Conservation (phyloP, 2,888 invertebrate genomes). For the Cenopis cana region DNA sequence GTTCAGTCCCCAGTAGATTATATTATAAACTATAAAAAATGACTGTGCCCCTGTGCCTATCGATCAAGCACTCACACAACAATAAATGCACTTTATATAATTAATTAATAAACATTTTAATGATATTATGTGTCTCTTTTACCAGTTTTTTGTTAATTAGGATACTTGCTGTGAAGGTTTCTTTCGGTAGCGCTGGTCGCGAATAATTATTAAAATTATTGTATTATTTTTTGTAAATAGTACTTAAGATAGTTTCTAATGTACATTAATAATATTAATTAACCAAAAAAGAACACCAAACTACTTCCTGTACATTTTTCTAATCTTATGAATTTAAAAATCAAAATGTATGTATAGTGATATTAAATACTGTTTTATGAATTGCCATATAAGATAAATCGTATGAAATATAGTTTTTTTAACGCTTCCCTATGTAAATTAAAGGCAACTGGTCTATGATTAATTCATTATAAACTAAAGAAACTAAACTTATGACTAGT, state of each 20-base stretch:
- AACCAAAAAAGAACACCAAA: slow-evolving; percentile 75
- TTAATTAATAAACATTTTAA: slow-evolving; percentile 34
- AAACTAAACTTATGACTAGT: slow-evolving; percentile 56
- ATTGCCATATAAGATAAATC: slow-evolving; percentile 40
- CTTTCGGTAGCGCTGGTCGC: slow-evolving; percentile 67
- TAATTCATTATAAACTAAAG: slow-evolving; percentile 37
- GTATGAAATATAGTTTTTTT: slow-evolving; percentile 41
- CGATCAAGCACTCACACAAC: slow-evolving; percentile 72
- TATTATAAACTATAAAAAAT: slow-evolving; percentile 58
- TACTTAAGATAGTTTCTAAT: slow-evolving; percentile 52
- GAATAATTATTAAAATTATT: slow-evolving; percentile 52
- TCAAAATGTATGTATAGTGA: slow-evolving; percentile 56
- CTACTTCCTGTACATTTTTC: slow-evolving; percentile 71
- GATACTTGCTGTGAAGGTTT: slow-evolving; percentile 33
- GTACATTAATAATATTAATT: slow-evolving; percentile 54
- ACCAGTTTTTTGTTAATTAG: slow-evolving; percentile 35
- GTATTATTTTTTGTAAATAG: slow-evolving; percentile 59
- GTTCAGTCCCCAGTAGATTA: slow-evolving; percentile 54
- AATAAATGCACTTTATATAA: slow-evolving; percentile 62
- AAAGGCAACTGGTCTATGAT: slow-evolving; percentile 35
- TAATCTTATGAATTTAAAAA: slow-evolving; percentile 71
- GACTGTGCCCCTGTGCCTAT: slow-evolving; percentile 82
- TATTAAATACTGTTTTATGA: slow-evolving; percentile 52
- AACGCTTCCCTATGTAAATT: slow-evolving; percentile 42
- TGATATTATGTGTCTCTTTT: slow-evolving; percentile 30